Base-by-base conservation (phyloP, 2,888 invertebrate species). In the Augochlorella aurata region DNA sequence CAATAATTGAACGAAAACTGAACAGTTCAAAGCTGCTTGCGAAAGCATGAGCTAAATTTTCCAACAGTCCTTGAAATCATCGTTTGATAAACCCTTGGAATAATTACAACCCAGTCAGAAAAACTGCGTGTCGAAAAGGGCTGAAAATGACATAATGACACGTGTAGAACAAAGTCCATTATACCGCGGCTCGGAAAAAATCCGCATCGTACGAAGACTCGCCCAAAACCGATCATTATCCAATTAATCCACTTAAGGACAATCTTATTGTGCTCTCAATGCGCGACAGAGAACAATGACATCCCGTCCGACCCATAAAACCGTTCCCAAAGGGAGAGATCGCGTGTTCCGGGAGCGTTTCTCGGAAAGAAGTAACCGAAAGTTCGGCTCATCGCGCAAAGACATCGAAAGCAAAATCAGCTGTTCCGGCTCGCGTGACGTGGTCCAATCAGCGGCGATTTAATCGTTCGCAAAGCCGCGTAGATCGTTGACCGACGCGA, bases 381-480 rank as follows among this genome's bases (percentile, higher is more conserved):
- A 18, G n/a, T 66, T 14, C 45, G 61, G 16, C 21, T 0, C 1
- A 21, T 10, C 24, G 24, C 14, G 67, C 58, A 24, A 58, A 58
- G 24, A 58, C 66, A 21, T 68, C 70, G 67, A 65, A 74, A 70
- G 76, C 77, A 76, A 52, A 29, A 29, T 85, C 84, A 79, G 85
- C 84, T 84, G 79, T 81, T 80, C 69, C 68, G 61, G 21, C 9
- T 85, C 86, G 84, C 86, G 86, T 86, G 86, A 82, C 77, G 66
- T 67, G 68, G 54, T 29, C 68, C 74, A 79, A 86, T 86, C 75
- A 49, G 54, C 12, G 14, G 54, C 54, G 24, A 29, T 61, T 77
- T 52, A 77, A 74, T 72, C 69, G 52, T n/a, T 14, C 47, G 47
- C 69, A 66, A 61, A 73, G 77, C 72, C 63, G 68, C 77, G 49